Base-by-base conservation (phyloP, 2,113 vertebrate genomes). In the Microcebus murinus region DNA sequence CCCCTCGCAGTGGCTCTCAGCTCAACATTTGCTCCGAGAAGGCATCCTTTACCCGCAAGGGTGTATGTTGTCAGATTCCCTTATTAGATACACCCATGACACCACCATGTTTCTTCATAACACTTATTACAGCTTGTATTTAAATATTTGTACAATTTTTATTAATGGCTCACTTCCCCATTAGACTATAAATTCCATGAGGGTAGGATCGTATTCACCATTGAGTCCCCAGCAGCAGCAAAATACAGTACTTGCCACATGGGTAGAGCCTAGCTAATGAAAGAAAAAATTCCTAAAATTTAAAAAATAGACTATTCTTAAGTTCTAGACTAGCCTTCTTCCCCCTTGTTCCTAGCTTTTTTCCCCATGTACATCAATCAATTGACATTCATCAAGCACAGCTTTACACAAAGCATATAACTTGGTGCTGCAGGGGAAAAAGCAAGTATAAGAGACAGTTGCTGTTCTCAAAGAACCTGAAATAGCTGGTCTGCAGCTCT, bases 371-470 rank as follows among this genome's bases (percentile, higher is more conserved):
- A 82, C 0, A 15, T 82, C 52, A 65, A 61, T 73, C 50, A 74
- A 21, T 42, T 68, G 61, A 74, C 36, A 67, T 61, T 87, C 57
- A 85, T 36, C n/a, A 91, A 93, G 36, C 15, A 90, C 15, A 85
- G 29, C 34, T 94, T 94, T 80, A 91, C 87, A 34, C 48, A 96
- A 87, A 87, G 79, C 27, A 61, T n/a, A 52, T 70, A 70, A 76
- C n/a, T 90, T n/a, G 34, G 59, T 57, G 6, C 52, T 91, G 1
- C 31, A 87, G 13, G 34, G 4, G 23, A 42, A 70, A 77, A 5
- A 76, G 4, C 45, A 48, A 89, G n/a, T 27, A 13, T 67, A 70
- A 90, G 3, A 96, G 84, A 84, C 3, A 55, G 59, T 76, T 25
- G 29, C 31, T 55, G 8, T 70, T 65, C 11, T 86, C 39, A 42